A percentile compares a stretch with the other conserved stretches of the same genome.
Evolutionary conservation across 2,888 invertebrate species (phyloP).

Genomic region (Nemapogon koenigi): DNA sequence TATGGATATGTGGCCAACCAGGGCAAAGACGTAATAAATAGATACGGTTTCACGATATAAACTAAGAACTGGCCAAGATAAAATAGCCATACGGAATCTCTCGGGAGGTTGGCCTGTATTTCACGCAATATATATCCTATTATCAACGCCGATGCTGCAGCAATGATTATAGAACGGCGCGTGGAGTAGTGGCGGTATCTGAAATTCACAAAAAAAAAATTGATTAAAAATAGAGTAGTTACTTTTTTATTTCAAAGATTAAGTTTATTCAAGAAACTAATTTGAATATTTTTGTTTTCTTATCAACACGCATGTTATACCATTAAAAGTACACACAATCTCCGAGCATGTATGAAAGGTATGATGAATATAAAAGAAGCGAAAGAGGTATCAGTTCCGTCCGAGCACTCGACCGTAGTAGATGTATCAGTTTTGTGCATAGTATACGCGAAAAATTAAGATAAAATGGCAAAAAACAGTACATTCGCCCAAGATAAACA

Average conservation of each 20-base stretch:
- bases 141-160: no score
- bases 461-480: no score
- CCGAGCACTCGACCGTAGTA: no score
- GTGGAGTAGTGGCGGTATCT: slow-evolving; percentile 47
- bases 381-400: no score
- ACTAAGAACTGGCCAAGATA: slow-evolving; percentile 27
- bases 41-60: slow-evolving; percentile 25
- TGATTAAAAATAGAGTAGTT: not conserved
- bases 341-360: no score
- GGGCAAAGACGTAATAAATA: slow-evolving; percentile 28
- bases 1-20: slow-evolving; percentile 35
- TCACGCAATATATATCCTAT: no score
- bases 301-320: not conserved
- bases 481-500: no score
- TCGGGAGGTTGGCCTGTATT: slow-evolving; percentile 27
- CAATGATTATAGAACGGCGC: slow-evolving; percentile 30
- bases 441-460: no score
- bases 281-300: not conserved
- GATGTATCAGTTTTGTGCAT: no score
- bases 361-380: no score
- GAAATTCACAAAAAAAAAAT: slow-evolving; percentile 21
- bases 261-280: not conserved
- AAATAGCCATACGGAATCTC: slow-evolving; percentile 20
- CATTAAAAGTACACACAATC: no score
- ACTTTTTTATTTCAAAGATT: not conserved